Conservation (phyloP, 2,797 vertebrate species). For the Mus spretus region DNA sequence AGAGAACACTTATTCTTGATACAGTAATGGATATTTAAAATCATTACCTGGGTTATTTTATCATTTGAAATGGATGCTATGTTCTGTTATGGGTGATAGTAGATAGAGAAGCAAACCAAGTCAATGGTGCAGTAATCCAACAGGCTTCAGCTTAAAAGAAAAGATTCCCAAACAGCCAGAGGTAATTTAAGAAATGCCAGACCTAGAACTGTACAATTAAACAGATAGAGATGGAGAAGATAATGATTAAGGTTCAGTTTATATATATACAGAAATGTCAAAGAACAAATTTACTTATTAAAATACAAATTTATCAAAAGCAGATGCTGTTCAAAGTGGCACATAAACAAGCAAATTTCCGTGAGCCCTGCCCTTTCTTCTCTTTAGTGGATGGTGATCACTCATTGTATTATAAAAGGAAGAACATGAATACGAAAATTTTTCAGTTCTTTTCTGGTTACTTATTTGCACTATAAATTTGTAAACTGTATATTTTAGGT, state of each 20-base stretch:
- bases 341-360: not conserved
- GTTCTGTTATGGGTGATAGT: not conserved
- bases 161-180: not conserved
- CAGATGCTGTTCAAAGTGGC: not conserved
- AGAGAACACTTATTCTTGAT: not conserved
- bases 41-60: not conserved
- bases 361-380: not conserved
- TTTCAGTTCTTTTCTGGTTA: not conserved
- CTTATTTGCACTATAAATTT: not conserved
- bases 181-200: not conserved
- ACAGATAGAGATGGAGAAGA: not conserved
- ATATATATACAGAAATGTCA: not conserved
- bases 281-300: not conserved
- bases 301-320: not conserved
- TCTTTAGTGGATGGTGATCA: not conserved
- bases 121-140: slow-evolving; percentile 13
- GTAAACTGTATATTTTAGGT: not conserved
- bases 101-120: not conserved
- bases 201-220: not conserved
- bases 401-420: not conserved
- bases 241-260: not conserved
- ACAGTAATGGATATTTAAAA: slow-evolving; percentile 9
- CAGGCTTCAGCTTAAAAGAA: not conserved
- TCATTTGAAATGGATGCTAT: not conserved
- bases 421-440: not conserved